Evolutionary conservation across 2,888 invertebrate species (phyloP).

Genomic region (Cataglyphis cursor): DNA sequence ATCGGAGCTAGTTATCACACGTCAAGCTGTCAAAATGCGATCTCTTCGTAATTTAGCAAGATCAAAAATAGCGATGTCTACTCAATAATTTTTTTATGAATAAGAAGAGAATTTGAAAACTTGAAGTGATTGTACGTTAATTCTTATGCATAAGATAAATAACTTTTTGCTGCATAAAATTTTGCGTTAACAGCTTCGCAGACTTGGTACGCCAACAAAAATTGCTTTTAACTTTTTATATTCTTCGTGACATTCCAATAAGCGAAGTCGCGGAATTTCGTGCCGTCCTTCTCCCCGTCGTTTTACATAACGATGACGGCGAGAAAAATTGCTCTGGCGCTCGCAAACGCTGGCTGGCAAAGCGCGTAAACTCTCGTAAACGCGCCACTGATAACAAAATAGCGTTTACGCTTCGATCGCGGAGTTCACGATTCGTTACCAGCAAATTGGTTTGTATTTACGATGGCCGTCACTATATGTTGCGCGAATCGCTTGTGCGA

Average conservation of each 20-base stretch:
- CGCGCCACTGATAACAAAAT: slow-evolving; percentile 54
- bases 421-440: slow-evolving; percentile 56
- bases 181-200: background rate
- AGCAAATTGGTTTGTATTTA: slow-evolving; percentile 56
- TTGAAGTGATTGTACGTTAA: background rate
- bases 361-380: slow-evolving; percentile 12
- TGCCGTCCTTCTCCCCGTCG: background rate
- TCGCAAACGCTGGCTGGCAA: slow-evolving; percentile 31
- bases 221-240: slow-evolving; percentile 5
- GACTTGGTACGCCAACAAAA: background rate
- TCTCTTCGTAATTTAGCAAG: slow-evolving; percentile 3
- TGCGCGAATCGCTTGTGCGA: slow-evolving; percentile 55
- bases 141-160: background rate
- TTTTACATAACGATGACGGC: slow-evolving; percentile 33
- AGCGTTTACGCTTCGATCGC: slow-evolving; percentile 46
- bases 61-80: background rate
- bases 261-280: slow-evolving; percentile 10
- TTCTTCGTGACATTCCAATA: slow-evolving; percentile 22
- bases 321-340: slow-evolving; percentile 44
- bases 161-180: background rate
- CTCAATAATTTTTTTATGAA: background rate
- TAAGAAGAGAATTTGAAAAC: background rate
- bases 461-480: slow-evolving; percentile 20
- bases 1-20: slow-evolving; percentile 1
- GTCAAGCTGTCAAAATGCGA: slow-evolving; percentile 2